phyloP scores from a whole-genome alignment of 1,140 invertebrate genomes.

The Calephelis nemesis region DNA sequence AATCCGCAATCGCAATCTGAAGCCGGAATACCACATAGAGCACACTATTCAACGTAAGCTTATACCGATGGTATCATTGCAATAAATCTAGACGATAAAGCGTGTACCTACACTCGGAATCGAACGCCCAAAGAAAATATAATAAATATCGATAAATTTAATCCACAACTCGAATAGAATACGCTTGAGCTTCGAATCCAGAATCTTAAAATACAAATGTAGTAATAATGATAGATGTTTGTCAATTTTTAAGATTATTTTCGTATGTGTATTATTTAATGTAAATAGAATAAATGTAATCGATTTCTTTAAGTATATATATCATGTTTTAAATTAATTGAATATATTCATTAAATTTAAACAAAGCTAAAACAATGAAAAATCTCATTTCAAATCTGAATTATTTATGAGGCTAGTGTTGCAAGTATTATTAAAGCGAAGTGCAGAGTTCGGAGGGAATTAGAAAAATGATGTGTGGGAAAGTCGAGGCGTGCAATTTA shows the following conservation, averaged over 20 bases:
- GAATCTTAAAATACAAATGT: constrained; percentile 1
- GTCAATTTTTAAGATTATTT: no score
- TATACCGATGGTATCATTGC: constrained; percentile 62
- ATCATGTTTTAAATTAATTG: no score
- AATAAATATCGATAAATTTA: constrained; percentile 58
- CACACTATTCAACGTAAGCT: constrained; percentile 55
- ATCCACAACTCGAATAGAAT: constrained; percentile 40
- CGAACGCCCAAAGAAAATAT: constrained; percentile 60
- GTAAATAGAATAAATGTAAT: no score
- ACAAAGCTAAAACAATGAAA: no score
- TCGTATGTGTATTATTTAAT: no score
- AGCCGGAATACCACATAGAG: constrained; percentile 52
- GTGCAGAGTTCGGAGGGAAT: constrained; percentile 63
- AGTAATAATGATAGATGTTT: no score
- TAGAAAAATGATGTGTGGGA: constrained; percentile 77
- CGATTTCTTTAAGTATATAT: no score
- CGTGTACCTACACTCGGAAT: constrained; percentile 48
- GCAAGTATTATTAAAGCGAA: constrained; percentile 54
- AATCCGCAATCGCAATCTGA: constrained; percentile 37
- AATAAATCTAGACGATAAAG: constrained; percentile 72
- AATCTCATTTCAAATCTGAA: no score
- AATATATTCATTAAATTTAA: no score
- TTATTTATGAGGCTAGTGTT: constrained; percentile 7
- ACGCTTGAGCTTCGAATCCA: constrained; percentile 4
- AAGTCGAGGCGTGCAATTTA: constrained; percentile 65